phyloP scores from a whole-genome alignment of 1,140 invertebrate species.

The Callitettix versicolor region DNA sequence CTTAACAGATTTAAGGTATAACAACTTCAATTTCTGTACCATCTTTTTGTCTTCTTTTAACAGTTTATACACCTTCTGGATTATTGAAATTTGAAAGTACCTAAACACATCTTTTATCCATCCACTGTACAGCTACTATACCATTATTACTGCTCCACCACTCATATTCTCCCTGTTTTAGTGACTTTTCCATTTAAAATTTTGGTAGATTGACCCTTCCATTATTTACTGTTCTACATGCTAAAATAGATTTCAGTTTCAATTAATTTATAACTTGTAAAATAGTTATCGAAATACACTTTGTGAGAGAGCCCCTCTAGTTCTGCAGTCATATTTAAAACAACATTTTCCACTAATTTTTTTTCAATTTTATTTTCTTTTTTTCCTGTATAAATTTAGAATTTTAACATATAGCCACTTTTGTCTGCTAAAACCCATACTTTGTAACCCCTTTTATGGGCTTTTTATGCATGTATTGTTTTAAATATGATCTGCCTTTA shows the following conservation, averaged over 20 bases:
- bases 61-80: background rate
- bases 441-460: conserved; percentile 27
- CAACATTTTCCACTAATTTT: conserved; percentile 22
- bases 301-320: conserved; percentile 20
- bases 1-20: conserved; percentile 27
- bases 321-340: conserved; percentile 10
- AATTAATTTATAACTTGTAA: conserved; percentile 22
- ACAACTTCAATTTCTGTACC: conserved; percentile 18
- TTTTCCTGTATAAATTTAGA: conserved; percentile 24
- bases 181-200: conserved; percentile 17
- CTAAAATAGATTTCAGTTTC: conserved; percentile 15
- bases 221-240: conserved; percentile 19
- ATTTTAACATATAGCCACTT: conserved; percentile 13
- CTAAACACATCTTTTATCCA: conserved; percentile 10
- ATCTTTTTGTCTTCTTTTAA: conserved; percentile 19
- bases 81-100: conserved; percentile 19
- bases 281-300: conserved; percentile 27
- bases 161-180: conserved; percentile 25
- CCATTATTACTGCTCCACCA: background rate
- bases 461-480: conserved; percentile 26
- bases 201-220: conserved; percentile 19
- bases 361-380: background rate
- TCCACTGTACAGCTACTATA: conserved; percentile 12
- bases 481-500: conserved; percentile 26
- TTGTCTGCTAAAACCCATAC: conserved; percentile 18